Evolutionary conservation across 2,113 vertebrate species (phyloP).

Genomic region (Embiotoca jacksoni): DNA sequence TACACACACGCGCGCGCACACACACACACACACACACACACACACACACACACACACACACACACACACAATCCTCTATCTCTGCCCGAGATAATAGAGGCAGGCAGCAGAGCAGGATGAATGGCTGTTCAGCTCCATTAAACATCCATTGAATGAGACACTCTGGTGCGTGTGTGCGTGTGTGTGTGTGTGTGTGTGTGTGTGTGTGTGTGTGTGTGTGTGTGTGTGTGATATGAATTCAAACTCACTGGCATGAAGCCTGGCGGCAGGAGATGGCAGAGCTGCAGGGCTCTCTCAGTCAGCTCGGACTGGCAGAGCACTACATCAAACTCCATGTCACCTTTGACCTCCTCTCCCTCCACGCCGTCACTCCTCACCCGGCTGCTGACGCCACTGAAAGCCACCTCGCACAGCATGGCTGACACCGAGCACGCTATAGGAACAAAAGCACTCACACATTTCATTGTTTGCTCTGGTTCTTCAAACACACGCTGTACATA

Average conservation of each 20-base stretch:
- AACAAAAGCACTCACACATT: constrained; percentile 29
- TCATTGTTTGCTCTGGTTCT: background rate
- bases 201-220: constrained; percentile 14
- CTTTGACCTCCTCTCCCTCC: constrained; percentile 67
- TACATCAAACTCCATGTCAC: constrained; percentile 76
- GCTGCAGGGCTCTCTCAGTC: constrained; percentile 83
- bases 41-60: too few species aligned
- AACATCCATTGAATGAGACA: constrained; percentile 72
- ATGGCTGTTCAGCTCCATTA: constrained; percentile 77
- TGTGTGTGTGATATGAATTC: constrained; percentile 57
- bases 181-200: background rate
- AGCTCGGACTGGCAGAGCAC: constrained; percentile 87
- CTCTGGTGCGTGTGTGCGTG: background rate
- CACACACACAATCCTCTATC: constrained; percentile 22
- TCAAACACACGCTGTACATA: background rate
- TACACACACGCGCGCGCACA: constrained; percentile 5
- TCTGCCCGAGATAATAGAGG: constrained; percentile 41
- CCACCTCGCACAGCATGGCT: constrained; percentile 86
- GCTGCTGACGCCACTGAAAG: constrained; percentile 69
- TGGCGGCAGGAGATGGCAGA: constrained; percentile 89
- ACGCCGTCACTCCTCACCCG: constrained; percentile 35
- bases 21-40: constrained; percentile 17
- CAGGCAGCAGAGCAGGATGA: constrained; percentile 72
- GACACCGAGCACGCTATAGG: constrained; percentile 88
- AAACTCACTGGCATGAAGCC: constrained; percentile 86